Base-by-base conservation (phyloP, 2,888 invertebrate species). In the Diachrysia chrysitis region DNA sequence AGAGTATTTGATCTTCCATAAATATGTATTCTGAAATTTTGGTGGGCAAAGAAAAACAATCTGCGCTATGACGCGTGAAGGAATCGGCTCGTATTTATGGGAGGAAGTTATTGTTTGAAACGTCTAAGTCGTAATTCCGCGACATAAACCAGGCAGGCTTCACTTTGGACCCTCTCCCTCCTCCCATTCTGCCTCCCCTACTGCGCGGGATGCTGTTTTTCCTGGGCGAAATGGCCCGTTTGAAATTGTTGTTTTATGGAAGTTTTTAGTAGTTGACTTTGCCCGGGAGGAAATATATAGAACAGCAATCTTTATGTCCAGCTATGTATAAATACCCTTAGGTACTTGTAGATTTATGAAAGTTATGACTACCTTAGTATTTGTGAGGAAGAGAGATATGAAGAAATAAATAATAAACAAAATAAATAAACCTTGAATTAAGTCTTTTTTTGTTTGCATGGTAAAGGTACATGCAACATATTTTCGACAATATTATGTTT, bases 201-300 rank as follows among this genome's bases (percentile, higher is more conserved):
- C 84, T 63, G 71, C 63, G 85, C 83, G 89, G 93, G 93, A 95
- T 93, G 93, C 93, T 94, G 94, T 94, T 94, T 95, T 95, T 93
- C 95, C 91, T 90, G 92, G 81, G 90, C 90, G 93, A 94, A 95
- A 95, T 95, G 93, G 95, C 94, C 93, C 93, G 92, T 94, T 95
- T 92, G 90, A 95, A 95, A 95, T 95, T 94, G 95, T 94, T 95
- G 94, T 95, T 95, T 95, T 95, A 95, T 95, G 95, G 94, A 91
- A 95, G 91, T 95, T 95, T 95, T 95, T 95, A 95, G 89, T 94
- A 95, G 95, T 95, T 94, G 94, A 95, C 94, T 95, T 94, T 90
- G 91, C 90, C 83, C 88, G 88, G 88, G 91, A 89, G 90, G 91
- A 92, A 93, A 92, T 93, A 91, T 91, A 93, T 93, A 92, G 90